These are phyloP conservation scores for Denticeps clupeoides DNA, from an alignment of 2,797 vertebrate genomes.

Conservation along the genomic window DNA sequence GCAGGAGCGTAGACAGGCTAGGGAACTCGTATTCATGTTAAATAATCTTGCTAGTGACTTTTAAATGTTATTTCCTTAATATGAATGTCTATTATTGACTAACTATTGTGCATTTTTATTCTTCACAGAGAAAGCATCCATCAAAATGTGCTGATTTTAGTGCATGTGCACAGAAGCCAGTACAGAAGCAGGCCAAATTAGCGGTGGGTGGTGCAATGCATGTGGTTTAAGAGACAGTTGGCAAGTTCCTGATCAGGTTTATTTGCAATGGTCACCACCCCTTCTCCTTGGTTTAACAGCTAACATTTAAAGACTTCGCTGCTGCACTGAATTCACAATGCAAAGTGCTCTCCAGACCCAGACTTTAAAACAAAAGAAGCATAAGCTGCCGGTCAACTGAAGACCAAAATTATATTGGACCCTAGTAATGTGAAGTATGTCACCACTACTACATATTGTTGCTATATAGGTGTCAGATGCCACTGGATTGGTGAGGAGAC, in stretches of 20 bases:
- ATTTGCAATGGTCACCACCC: neutral
- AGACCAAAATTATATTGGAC: constrained; percentile 11
- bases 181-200: constrained; percentile 14
- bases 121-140: constrained; percentile 11
- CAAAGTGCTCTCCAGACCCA: constrained; percentile 13
- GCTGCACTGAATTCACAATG: constrained; percentile 12
- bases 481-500: constrained; percentile 12
- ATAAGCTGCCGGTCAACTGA: constrained; percentile 13
- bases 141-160: constrained; percentile 10
- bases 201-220: constrained; percentile 4
- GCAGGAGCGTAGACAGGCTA: no score
- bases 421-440: constrained; percentile 11
- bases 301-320: constrained; percentile 11
- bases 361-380: constrained; percentile 2
- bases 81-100: no score
- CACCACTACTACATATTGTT: constrained; percentile 14
- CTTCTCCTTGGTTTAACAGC: constrained; percentile 10
- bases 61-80: no score
- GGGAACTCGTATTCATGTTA: no score
- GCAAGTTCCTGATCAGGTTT: neutral
- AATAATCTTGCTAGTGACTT: no score
- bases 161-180: constrained; percentile 2
- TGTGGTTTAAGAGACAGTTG: neutral
- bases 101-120: no score
- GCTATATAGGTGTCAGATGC: constrained; percentile 12